Percentiles rank a stretch among this genome's conserved stretches.
Evolutionary conservation across 1,140 invertebrate genomes (phyloP).

Genomic region (Drosophila arawakana): DNA sequence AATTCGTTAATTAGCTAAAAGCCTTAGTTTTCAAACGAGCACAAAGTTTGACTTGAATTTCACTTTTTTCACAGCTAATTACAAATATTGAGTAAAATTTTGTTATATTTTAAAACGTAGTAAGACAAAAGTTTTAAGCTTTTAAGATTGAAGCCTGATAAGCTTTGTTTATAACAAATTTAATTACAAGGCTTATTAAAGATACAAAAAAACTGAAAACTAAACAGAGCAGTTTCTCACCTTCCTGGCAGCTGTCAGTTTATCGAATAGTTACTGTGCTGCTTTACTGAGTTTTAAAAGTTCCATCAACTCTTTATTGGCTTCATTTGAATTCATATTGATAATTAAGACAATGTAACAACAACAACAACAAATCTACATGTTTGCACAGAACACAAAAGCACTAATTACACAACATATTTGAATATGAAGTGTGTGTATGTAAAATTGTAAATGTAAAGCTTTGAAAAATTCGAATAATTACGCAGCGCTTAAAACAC

Average conservation of each 20-base stretch:
- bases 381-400: conserved; percentile 1
- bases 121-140: conserved; percentile 25
- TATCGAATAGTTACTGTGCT: neutral
- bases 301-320: neutral
- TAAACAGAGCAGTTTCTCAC: neutral
- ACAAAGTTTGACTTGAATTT: neutral
- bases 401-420: conserved; percentile 3
- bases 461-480: conserved; percentile 30
- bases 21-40: neutral
- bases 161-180: neutral
- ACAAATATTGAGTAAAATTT: no score
- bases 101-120: neutral
- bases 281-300: conserved; percentile 2
- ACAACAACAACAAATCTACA: neutral
- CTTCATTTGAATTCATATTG: conserved; percentile 21
- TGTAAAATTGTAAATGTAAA: conserved; percentile 29
- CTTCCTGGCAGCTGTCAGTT: neutral
- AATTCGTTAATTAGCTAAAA: conserved; percentile 14
- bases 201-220: no score
- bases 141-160: conserved; percentile 39
- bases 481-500: conserved; percentile 21
- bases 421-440: neutral
- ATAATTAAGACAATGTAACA: neutral
- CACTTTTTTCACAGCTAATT: neutral
- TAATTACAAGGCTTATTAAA: neutral